A percentile compares a stretch with the other conserved stretches of the same genome.
phyloP scores from a whole-genome alignment of 1,140 invertebrate genomes.

The Drosophila ogumai region DNA sequence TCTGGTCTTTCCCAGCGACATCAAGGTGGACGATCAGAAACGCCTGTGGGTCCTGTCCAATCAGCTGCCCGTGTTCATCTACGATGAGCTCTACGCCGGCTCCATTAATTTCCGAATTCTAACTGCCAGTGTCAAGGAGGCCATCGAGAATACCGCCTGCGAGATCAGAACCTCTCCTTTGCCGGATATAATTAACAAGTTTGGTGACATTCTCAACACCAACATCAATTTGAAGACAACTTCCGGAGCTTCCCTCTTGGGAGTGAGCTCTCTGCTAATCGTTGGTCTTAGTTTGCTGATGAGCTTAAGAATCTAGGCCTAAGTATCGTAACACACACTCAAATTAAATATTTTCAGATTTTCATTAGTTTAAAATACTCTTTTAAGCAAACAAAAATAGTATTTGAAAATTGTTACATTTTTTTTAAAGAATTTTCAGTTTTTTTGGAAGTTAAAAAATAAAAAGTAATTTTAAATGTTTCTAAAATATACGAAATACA shows the following conservation, averaged over 20 bases:
- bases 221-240: slow-evolving; percentile 25
- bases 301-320: slow-evolving; percentile 20
- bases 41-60: slow-evolving; percentile 91
- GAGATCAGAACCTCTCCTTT: slow-evolving; percentile 85
- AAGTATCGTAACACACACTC: slow-evolving; percentile 6
- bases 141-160: slow-evolving; percentile 90
- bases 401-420: background rate
- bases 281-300: slow-evolving; percentile 23
- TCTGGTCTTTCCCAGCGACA: slow-evolving; percentile 91
- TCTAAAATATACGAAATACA: slow-evolving; percentile 17
- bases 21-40: slow-evolving; percentile 90
- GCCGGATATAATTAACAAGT: slow-evolving; percentile 86
- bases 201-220: slow-evolving; percentile 82
- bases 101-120: slow-evolving; percentile 91
- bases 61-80: slow-evolving; percentile 89
- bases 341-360: background rate
- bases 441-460: background rate
- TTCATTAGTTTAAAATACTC: background rate
- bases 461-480: background rate
- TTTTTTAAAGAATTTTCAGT: background rate
- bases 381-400: background rate
- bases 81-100: slow-evolving; percentile 87
- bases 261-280: slow-evolving; percentile 18
- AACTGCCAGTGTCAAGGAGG: slow-evolving; percentile 88
- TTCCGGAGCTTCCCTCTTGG: slow-evolving; percentile 13